phyloP scores from a whole-genome alignment of 2,113 vertebrate species.

The Elaphurus davidianus region DNA sequence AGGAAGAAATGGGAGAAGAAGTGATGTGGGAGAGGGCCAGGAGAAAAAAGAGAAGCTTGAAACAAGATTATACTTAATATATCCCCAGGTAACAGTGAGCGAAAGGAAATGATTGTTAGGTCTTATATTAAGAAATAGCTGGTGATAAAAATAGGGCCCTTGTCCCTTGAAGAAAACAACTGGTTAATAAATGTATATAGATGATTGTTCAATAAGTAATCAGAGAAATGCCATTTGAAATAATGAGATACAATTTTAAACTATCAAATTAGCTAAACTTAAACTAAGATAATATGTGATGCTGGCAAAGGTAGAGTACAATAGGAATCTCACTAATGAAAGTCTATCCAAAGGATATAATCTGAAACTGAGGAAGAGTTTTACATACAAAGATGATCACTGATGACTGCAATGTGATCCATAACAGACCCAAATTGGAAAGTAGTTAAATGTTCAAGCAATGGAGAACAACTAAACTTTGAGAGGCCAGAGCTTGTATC shows the following conservation, averaged over 20 bases:
- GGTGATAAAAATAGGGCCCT: constrained; percentile 47
- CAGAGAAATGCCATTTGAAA: constrained; percentile 24
- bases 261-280: constrained; percentile 24
- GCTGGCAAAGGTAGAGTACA: not conserved
- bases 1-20: constrained; percentile 51
- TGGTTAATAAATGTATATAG: constrained; percentile 16
- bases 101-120: constrained; percentile 60
- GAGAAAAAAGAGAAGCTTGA: constrained; percentile 42
- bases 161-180: constrained; percentile 17
- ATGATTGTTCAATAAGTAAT: constrained; percentile 1
- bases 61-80: constrained; percentile 66
- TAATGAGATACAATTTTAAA: not conserved
- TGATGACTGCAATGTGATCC: not conserved
- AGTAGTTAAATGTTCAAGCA: constrained; percentile 1
- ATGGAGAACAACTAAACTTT: not conserved
- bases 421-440: not conserved
- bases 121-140: constrained; percentile 62
- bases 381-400: not conserved
- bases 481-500: not conserved
- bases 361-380: not conserved
- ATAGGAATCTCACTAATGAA: not conserved
- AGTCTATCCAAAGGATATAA: constrained; percentile 17
- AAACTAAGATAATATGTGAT: constrained; percentile 6
- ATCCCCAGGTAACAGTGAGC: constrained; percentile 70
- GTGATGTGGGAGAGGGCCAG: constrained; percentile 36